Percentiles rank a stretch among this genome's conserved stretches.
These are phyloP conservation scores for Choristoneura rosaceana DNA, from an alignment of 2,888 invertebrate genomes.

Conservation along the genomic window DNA sequence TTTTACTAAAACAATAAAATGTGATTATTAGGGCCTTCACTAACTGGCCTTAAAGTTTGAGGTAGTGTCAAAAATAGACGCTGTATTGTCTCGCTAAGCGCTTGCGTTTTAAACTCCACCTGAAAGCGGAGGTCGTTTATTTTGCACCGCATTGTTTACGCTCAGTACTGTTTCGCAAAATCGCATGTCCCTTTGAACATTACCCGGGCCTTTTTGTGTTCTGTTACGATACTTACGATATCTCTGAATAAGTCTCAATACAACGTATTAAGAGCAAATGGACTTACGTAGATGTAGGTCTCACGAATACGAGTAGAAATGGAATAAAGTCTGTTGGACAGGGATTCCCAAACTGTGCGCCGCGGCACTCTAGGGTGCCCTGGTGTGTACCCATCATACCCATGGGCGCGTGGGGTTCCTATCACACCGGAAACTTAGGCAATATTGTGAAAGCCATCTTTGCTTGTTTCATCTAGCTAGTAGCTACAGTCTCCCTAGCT, in stretches of 20 bases:
- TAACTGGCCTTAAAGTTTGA: no score
- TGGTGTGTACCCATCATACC: no score
- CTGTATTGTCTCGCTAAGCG: background rate
- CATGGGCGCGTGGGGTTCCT: no score
- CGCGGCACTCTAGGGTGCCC: no score
- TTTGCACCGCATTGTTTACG: conserved; percentile 42
- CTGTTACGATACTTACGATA: background rate
- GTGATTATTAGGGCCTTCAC: no score
- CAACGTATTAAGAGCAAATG: background rate
- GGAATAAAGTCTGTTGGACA: background rate
- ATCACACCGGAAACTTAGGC: no score
- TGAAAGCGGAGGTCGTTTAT: conserved; percentile 35
- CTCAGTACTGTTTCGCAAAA: conserved; percentile 39
- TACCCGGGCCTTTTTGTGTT: conserved; percentile 12
- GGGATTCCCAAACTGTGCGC: no score
- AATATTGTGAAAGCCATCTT: no score
- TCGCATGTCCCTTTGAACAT: conserved; percentile 32
- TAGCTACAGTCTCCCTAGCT: no score
- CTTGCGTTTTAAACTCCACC: background rate
- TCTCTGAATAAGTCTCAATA: conserved; percentile 13
- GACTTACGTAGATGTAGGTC: conserved; percentile 6
- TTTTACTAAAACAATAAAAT: no score
- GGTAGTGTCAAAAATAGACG: no score
- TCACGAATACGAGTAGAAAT: background rate
- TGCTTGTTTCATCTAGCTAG: no score